Conservation (phyloP, 2,888 invertebrate species). For the Xanthorhoe designata region DNA sequence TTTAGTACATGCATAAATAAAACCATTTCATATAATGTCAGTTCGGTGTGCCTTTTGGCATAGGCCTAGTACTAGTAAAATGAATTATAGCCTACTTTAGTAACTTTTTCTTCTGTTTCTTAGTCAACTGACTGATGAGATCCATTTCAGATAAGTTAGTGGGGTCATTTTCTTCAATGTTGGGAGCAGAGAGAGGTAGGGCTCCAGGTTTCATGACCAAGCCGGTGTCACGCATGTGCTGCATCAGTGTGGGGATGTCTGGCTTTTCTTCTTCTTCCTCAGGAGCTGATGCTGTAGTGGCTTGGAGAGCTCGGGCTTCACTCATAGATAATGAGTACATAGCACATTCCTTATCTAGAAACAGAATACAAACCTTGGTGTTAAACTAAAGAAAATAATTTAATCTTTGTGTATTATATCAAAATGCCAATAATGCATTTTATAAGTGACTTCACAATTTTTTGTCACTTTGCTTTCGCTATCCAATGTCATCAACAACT, state of each 20-base stretch:
- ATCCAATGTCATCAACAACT: too few species aligned
- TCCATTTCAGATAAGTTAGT: constrained; percentile 88
- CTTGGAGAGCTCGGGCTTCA: constrained; percentile 90
- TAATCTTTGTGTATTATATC: too few species aligned
- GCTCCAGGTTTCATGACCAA: constrained; percentile 94
- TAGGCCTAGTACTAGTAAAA: too few species aligned
- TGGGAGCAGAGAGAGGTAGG: constrained; percentile 84
- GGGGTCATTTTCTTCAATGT: constrained; percentile 86
- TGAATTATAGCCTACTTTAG: constrained; percentile 87
- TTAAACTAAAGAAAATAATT: too few species aligned
- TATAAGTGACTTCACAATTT: too few species aligned
- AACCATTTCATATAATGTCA: too few species aligned
- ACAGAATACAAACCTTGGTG: constrained; percentile 6
- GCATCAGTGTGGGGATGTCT: constrained; percentile 89
- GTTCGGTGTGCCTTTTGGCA: too few species aligned
- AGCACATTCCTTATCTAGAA: constrained; percentile 96
- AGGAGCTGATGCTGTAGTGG: constrained; percentile 85
- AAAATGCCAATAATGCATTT: too few species aligned
- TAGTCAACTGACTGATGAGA: constrained; percentile 93
- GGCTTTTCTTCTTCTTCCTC: constrained; percentile 88
- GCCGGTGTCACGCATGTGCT: constrained; percentile 97
- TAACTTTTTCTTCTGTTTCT: constrained; percentile 95
- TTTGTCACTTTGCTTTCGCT: too few species aligned
- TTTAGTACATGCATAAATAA: too few species aligned
- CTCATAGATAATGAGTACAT: constrained; percentile 95